Evolutionary conservation across 2,888 invertebrate species (phyloP).

Genomic region (Ormyrus labotus): DNA sequence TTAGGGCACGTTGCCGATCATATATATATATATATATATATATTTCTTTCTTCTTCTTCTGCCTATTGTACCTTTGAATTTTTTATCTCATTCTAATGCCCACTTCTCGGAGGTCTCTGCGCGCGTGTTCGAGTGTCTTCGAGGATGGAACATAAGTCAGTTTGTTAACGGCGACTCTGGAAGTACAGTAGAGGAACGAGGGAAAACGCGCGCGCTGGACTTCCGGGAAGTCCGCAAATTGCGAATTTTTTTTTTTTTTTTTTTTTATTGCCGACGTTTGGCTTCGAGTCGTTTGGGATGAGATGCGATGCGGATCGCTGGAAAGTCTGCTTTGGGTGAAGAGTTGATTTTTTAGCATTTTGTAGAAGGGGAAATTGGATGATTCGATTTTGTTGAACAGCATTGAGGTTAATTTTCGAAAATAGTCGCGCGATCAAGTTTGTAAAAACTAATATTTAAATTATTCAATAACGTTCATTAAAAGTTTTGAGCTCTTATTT

Average conservation of each 20-base stretch:
- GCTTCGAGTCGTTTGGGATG: slow-evolving; percentile 29
- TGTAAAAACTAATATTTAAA: too few species aligned
- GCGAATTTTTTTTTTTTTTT: neutral
- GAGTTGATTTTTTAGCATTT: too few species aligned
- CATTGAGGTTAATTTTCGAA: too few species aligned
- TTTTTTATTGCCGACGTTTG: slow-evolving; percentile 16
- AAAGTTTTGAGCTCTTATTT: too few species aligned
- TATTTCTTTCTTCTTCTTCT: slow-evolving; percentile 1
- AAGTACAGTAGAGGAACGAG: too few species aligned
- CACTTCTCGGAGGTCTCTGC: slow-evolving; percentile 34
- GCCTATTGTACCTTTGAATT: slow-evolving; percentile 4
- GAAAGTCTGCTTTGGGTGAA: neutral
- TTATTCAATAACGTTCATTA: too few species aligned
- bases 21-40: neutral
- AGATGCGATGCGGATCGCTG: slow-evolving; percentile 11
- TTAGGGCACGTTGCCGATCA: slow-evolving; percentile 18
- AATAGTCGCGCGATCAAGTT: too few species aligned
- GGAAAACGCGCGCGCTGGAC: slow-evolving; percentile 6
- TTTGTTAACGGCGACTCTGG: too few species aligned
- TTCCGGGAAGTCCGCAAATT: slow-evolving; percentile 14
- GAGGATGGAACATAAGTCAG: too few species aligned
- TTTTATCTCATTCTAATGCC: neutral
- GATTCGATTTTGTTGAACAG: too few species aligned
- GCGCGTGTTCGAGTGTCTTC: neutral
- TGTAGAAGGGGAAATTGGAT: too few species aligned